Evolutionary conservation across 2,797 vertebrate genomes (phyloP).

Genomic region (Hapalemur alaotrensis): DNA sequence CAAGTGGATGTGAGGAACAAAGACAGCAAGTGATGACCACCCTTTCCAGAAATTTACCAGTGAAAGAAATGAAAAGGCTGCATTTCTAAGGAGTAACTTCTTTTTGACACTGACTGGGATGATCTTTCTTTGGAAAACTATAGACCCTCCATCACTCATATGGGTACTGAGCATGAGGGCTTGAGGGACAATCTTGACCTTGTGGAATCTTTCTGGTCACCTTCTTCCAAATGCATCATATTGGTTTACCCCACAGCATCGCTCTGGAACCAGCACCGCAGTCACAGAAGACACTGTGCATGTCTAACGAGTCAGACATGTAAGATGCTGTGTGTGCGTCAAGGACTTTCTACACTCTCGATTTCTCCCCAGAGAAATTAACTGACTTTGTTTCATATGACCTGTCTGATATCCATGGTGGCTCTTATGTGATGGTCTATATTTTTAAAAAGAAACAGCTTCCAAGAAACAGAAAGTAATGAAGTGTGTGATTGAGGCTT

Average conservation of each 20-base stretch:
- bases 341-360: slow-evolving; percentile 66
- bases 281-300: slow-evolving; percentile 38
- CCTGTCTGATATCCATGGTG: slow-evolving; percentile 69
- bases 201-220: background rate
- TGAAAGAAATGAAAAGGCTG: background rate
- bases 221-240: slow-evolving; percentile 1
- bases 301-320: background rate
- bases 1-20: background rate
- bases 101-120: background rate
- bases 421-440: slow-evolving; percentile 1
- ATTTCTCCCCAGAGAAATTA: slow-evolving; percentile 77
- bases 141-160: background rate
- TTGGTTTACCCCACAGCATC: slow-evolving; percentile 43
- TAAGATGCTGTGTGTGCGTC: background rate
- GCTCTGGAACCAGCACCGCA: slow-evolving; percentile 40
- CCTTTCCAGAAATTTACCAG: background rate
- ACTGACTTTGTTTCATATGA: slow-evolving; percentile 76
- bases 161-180: background rate
- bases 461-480: background rate
- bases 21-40: background rate
- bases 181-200: background rate
- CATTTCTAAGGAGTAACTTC: background rate
- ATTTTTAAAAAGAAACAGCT: background rate
- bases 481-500: background rate
- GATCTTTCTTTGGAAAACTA: background rate